A percentile compares a stretch with the other conserved stretches of the same genome.
phyloP scores from a whole-genome alignment of 2,113 vertebrate species.

The Cheirogaleus medius region DNA sequence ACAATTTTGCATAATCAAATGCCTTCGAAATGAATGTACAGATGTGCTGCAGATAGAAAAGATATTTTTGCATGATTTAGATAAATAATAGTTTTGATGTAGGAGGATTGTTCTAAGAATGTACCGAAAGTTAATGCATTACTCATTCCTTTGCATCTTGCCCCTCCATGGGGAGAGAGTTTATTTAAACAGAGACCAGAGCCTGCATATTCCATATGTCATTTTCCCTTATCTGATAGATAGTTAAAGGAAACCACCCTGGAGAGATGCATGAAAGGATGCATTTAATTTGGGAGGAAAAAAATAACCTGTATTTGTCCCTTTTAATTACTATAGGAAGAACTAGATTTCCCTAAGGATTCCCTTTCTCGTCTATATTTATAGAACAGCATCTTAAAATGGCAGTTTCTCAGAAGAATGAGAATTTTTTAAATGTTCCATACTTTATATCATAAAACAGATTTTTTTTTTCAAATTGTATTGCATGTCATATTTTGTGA shows the following conservation, averaged over 20 bases:
- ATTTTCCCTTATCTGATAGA: neutral
- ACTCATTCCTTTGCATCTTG: conserved; percentile 18
- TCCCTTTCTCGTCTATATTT: neutral
- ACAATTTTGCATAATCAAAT: neutral
- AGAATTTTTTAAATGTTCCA: neutral
- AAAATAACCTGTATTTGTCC: neutral
- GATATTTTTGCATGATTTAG: neutral
- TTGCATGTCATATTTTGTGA: neutral
- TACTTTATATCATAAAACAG: neutral
- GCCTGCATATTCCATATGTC: neutral
- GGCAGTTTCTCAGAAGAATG: conserved; percentile 5
- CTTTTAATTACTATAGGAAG: conserved; percentile 21
- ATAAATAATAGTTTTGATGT: neutral
- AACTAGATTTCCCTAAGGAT: neutral
- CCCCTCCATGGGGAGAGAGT: neutral
- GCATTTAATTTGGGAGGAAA: conserved; percentile 24
- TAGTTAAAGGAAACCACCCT: neutral
- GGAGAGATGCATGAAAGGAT: neutral
- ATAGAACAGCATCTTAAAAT: conserved; percentile 34
- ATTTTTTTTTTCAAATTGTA: conserved; percentile 2
- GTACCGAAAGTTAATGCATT: neutral
- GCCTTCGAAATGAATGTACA: neutral
- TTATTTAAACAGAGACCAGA: conserved; percentile 7
- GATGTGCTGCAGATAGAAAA: neutral
- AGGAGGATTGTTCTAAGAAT: neutral